These are phyloP conservation scores for Aviceda subcristata DNA, from an alignment of 2,113 vertebrate species.

Conservation along the genomic window DNA sequence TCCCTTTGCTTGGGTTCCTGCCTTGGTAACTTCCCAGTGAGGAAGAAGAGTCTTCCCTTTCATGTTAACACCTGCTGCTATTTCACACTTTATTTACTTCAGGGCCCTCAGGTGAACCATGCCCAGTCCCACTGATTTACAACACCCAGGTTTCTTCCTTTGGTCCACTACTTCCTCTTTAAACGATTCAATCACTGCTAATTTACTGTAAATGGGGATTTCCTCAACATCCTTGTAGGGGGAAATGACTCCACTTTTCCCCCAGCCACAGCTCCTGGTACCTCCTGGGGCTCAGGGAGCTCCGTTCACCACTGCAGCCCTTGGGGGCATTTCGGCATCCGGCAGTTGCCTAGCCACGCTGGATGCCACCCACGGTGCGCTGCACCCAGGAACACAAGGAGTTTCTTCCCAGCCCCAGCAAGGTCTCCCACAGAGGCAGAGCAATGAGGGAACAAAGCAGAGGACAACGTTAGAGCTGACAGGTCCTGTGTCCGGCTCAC, in stretches of 20 bases:
- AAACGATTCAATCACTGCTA: not conserved
- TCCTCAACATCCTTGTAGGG: not conserved
- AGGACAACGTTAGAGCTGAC: not conserved
- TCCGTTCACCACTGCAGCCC: not conserved
- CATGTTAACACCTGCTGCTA: not conserved
- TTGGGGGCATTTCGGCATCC: not conserved
- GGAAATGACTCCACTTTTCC: not conserved
- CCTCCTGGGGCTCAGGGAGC: not conserved
- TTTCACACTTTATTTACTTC: not conserved
- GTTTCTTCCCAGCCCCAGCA: not conserved
- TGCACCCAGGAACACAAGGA: not conserved
- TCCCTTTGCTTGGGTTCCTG: fast-evolving
- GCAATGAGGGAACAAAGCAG: not conserved
- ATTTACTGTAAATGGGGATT: not conserved
- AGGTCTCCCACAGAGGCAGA: not conserved
- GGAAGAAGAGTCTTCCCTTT: not conserved
- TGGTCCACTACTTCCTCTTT: not conserved
- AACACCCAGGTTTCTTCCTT: not conserved
- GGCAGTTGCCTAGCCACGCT: fast-evolving
- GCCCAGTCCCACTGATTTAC: not conserved
- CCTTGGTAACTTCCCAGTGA: not conserved
- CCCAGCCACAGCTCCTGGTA: not conserved
- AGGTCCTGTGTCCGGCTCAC: not conserved
- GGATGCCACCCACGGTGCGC: not conserved
- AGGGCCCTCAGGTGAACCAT: not conserved